Evolutionary conservation across 2,888 invertebrate genomes (phyloP).

Genomic region (Hypomecis atomaria): DNA sequence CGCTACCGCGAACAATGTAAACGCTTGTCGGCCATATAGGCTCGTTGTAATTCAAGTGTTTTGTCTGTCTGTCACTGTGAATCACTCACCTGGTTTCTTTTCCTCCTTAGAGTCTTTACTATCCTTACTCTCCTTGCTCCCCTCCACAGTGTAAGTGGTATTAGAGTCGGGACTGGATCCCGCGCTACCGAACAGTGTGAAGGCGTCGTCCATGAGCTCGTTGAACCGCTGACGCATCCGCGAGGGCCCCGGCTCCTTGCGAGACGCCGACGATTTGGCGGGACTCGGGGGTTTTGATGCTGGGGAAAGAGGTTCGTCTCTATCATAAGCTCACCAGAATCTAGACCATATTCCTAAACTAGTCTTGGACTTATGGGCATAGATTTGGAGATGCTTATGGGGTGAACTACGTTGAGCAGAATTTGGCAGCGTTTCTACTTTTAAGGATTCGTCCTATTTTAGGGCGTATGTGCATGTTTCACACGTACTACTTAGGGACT

Average conservation of each 20-base stretch:
- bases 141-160: constrained; percentile 63
- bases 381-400: too few species aligned
- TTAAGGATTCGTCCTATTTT: too few species aligned
- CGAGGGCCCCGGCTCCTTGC: constrained; percentile 75
- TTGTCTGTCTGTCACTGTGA: background rate
- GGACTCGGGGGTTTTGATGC: constrained; percentile 72
- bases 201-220: constrained; percentile 91
- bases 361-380: too few species aligned
- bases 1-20: constrained; percentile 89
- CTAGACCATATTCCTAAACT: too few species aligned
- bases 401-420: too few species aligned
- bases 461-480: too few species aligned
- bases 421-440: too few species aligned
- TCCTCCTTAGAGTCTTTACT: constrained; percentile 42
- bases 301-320: constrained; percentile 36
- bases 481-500: too few species aligned
- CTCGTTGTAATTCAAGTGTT: constrained; percentile 77
- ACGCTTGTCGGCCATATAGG: constrained; percentile 92
- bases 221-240: constrained; percentile 90
- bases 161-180: constrained; percentile 81
- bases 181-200: constrained; percentile 89
- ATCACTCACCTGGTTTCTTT: constrained; percentile 47
- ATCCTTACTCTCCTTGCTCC: constrained; percentile 41
- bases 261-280: constrained; percentile 52
- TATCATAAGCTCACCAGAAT: too few species aligned